phyloP scores from a whole-genome alignment of 2,113 vertebrate genomes.

The Nasalis larvatus region DNA sequence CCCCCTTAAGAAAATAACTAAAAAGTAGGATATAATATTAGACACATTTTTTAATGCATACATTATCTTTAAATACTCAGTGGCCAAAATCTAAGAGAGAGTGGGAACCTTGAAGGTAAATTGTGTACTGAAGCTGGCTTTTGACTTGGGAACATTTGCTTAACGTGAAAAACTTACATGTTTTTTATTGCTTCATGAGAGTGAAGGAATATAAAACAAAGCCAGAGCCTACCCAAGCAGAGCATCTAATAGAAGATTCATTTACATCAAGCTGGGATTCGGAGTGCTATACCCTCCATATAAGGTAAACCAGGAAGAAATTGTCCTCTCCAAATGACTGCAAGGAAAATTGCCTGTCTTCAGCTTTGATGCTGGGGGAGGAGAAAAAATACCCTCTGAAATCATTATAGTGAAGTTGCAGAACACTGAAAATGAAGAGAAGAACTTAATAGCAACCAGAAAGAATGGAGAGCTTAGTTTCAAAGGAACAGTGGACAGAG shows the following conservation, averaged over 20 bases:
- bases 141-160: not conserved
- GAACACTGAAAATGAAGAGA: not conserved
- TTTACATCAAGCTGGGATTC: not conserved
- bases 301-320: not conserved
- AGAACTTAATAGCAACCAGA: not conserved
- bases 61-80: not conserved
- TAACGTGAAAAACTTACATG: not conserved
- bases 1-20: not conserved
- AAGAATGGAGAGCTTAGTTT: not conserved
- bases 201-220: not conserved
- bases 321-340: not conserved
- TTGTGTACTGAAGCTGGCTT: not conserved
- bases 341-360: not conserved
- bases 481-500: not conserved
- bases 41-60: not conserved
- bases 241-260: not conserved
- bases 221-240: not conserved
- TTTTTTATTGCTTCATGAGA: not conserved
- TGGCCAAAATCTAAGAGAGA: not conserved
- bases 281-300: not conserved
- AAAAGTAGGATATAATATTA: not conserved
- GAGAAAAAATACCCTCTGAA: not conserved
- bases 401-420: not conserved
- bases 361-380: not conserved
- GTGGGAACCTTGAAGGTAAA: not conserved